phyloP scores from a whole-genome alignment of 2,888 invertebrate genomes.

The Pollenia angustigena region DNA sequence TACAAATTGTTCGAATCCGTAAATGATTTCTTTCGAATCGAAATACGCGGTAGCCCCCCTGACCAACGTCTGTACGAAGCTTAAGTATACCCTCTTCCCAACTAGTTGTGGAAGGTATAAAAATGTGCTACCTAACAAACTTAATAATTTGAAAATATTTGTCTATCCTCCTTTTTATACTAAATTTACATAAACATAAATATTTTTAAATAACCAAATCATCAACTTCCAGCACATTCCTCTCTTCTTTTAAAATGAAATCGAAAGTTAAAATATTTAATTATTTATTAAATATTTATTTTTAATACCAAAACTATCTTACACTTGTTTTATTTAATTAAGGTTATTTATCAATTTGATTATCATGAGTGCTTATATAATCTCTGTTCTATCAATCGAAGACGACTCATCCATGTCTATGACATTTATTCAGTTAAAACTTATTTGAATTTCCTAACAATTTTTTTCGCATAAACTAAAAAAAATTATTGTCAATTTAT shows the following conservation, averaged over 20 bases:
- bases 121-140: too few species aligned
- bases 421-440: not conserved
- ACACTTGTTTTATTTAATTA: not conserved
- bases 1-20: too few species aligned
- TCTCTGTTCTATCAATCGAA: not conserved
- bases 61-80: too few species aligned
- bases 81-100: too few species aligned
- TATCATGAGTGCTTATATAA: not conserved
- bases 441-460: not conserved
- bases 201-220: not conserved
- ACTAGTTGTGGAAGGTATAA: too few species aligned
- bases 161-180: too few species aligned
- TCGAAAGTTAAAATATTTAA: not conserved
- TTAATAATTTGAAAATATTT: too few species aligned
- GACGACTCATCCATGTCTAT: not conserved
- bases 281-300: not conserved
- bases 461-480: not conserved
- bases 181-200: too few species aligned
- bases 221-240: not conserved
- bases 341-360: conserved; percentile 6
- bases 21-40: too few species aligned
- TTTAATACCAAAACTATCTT: too few species aligned
- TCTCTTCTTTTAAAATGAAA: not conserved
- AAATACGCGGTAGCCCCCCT: too few species aligned
- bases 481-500: not conserved